Base-by-base conservation (phyloP, 2,113 vertebrate species). In the Peromyscus polionotus region DNA sequence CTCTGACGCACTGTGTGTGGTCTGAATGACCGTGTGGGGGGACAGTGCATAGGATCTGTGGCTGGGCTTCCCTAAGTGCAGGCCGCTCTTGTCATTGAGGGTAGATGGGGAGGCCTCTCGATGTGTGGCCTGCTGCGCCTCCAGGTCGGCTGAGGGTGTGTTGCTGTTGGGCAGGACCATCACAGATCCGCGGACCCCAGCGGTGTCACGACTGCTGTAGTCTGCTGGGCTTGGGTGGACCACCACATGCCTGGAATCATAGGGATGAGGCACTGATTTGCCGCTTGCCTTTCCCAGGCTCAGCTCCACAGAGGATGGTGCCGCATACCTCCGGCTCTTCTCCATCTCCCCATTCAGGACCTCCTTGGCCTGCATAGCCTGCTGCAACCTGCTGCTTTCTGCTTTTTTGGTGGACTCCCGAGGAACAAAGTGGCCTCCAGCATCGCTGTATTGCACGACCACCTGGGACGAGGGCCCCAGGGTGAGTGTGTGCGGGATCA, bases 1-100 rank as follows among this genome's bases (percentile, higher is more conserved):
- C 98, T 99, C 99, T 0, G 99, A 99, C 88, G 99, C 98, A 87
- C 98, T 99, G 97, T 99, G 99, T 68, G 99, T 99, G 85, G 99
- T 99, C 98, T 99, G 99, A 96, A 99, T 99, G 97, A 99, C 99
- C 0, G 99, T 99, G 97, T 99, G 99, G 17, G 99, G 99, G 19
- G 99, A 99, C 97, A 99, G 98, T 80, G 99, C 98, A 0, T 99
- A 99, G 98, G 99, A 98, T 42, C 99, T 99, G 97, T 99, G 99
- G 79, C 99, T 93, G 8, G 99, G 98, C 97, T 99, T 99, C 93
- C 99, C 99, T 91, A 99, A 95, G 81, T 99, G 98, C 98, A 99
- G 99, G 96, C 99, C 99, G 77, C 99, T 99, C 97, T 99, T 98
- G 97, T 99, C 99, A 0, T 99, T 99, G 96, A 99, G 98, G 88